phyloP scores from a whole-genome alignment of 2,888 invertebrate species.

The Syrphus vitripennis region DNA sequence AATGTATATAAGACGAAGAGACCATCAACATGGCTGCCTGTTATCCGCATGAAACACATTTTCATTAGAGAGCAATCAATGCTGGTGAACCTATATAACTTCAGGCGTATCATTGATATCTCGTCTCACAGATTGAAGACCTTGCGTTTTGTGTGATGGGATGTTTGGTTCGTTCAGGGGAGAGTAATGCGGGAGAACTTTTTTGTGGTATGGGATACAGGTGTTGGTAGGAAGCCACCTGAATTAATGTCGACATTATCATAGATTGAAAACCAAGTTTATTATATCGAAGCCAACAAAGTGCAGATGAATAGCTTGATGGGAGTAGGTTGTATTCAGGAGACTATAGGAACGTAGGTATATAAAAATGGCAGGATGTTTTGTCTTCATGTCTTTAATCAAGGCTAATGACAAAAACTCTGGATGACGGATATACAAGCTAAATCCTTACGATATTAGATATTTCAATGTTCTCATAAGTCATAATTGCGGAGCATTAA shows the following conservation, averaged over 20 bases:
- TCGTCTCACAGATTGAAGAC: conserved; percentile 48
- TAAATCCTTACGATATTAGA: background rate
- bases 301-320: background rate
- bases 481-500: background rate
- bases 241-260: conserved; percentile 67
- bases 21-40: background rate
- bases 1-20: too few relatives aligned
- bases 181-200: background rate
- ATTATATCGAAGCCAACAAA: conserved; percentile 43
- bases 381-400: conserved; percentile 47
- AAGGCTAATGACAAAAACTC: conserved; percentile 45
- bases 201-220: background rate
- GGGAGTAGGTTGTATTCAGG: background rate
- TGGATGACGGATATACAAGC: conserved; percentile 4
- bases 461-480: background rate
- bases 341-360: too few relatives aligned
- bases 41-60: conserved; percentile 46
- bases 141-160: conserved; percentile 12
- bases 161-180: background rate
- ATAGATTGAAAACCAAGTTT: conserved; percentile 63
- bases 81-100: conserved; percentile 66
- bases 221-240: conserved; percentile 16
- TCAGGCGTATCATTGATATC: conserved; percentile 63
- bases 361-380: background rate
- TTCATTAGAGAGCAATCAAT: conserved; percentile 69